Conservation (phyloP, 2,113 vertebrate species). For the Suricata suricatta region DNA sequence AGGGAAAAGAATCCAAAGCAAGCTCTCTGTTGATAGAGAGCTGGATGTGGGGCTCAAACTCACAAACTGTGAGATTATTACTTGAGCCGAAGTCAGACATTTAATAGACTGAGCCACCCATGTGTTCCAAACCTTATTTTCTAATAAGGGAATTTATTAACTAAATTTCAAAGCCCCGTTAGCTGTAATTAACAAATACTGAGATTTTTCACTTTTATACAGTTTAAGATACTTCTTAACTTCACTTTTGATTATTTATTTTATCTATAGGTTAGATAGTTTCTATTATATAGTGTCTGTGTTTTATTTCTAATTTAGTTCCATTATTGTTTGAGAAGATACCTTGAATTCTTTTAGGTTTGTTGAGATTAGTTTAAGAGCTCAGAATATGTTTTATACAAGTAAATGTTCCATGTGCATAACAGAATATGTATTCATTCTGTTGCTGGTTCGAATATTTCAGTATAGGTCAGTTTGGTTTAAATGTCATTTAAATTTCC, state of each 20-base stretch:
- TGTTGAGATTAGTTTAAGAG: neutral
- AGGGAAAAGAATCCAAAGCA: no score
- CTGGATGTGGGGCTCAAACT: no score
- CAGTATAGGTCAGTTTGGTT: neutral
- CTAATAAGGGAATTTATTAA: neutral
- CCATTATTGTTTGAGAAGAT: neutral
- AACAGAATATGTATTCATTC: neutral
- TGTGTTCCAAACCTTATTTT: neutral
- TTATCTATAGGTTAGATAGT: neutral
- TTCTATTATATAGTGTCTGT: neutral
- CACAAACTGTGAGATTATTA: no score
- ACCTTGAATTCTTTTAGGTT: neutral
- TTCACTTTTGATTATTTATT: neutral
- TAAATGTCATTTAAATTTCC: neutral
- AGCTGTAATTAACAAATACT: neutral
- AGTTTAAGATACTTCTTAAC: neutral
- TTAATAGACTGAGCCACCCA: no score
- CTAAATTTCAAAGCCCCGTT: neutral
- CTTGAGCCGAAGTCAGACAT: no score
- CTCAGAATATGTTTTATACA: neutral
- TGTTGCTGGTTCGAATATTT: neutral
- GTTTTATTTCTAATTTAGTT: conserved; percentile 5
- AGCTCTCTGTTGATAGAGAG: no score
- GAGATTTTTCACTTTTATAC: neutral
- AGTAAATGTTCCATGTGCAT: neutral